Base-by-base conservation (phyloP, 2,797 vertebrate species). In the Epinephelus malabaricus region DNA sequence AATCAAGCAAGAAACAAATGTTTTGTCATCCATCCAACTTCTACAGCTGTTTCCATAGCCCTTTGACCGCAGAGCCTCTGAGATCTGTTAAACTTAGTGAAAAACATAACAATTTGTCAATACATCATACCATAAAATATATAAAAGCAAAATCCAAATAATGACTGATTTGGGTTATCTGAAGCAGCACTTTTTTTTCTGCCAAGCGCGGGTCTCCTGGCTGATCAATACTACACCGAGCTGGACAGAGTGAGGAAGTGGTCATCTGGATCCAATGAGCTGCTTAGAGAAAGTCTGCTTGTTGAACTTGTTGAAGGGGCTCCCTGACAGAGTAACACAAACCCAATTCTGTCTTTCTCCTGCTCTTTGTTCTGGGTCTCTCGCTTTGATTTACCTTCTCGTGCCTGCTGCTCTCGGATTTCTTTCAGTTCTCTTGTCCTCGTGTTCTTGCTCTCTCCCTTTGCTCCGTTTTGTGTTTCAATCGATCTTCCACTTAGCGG, bases 221-320 rank as follows among this genome's bases (percentile, higher is more conserved):
- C 73, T 84, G 82, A 87, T 90, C 85, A 66, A 74, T 87, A 84
- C 81, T 73, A 27, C 84, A 56, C 54, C 19, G 49, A 83, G 73
- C 81, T 84, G 86, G 78, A 88, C 45, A 7, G 60, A 76, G 81
- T 73, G 79, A 89, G 85, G 83, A 91, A 82, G 84, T 76, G 51
- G 67, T 95, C 95, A 95, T 95, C 94, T 95, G 95, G 93, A 95
- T 95, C 81, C 90, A 95, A 95, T 96, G 90, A 95, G 88, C 79
- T 77, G 86, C 66, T 76, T 40, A 76, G 76, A 90, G 86, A 85
- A 85, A 85, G 82, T 90, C 90, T 91, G 93, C 92, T 91, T 94
- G 89, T 89, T 93, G 91, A 94, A 95, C 90, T 94, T 94, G 89
- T 92, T 89, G 83, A 94, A 88, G 87, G 84, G 90, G 81, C 87